phyloP scores from a whole-genome alignment of 1,140 invertebrate species.

The Drosophila nigrodunni region DNA sequence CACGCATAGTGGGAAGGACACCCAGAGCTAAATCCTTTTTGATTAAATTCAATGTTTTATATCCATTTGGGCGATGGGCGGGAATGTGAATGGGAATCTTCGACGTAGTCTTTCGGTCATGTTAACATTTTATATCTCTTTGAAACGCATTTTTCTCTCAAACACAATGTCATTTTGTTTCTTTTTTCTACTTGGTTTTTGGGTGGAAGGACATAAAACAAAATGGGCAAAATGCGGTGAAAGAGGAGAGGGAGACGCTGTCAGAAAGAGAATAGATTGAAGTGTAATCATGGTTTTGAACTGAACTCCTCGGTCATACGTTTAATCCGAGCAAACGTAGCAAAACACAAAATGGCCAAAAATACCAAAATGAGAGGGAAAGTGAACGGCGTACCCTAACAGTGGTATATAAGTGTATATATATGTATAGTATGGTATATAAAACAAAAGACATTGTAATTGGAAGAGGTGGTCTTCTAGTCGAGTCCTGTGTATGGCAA shows the following conservation, averaged over 20 bases:
- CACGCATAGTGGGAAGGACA: slow-evolving; percentile 9
- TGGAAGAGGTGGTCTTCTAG: slow-evolving; percentile 45
- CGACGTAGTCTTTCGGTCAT: slow-evolving; percentile 55
- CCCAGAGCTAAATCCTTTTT: slow-evolving; percentile 75
- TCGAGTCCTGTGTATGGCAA: slow-evolving; percentile 18
- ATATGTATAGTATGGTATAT: slow-evolving; percentile 39
- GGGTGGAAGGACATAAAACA: slow-evolving; percentile 66
- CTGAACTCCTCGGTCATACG: slow-evolving; percentile 76
- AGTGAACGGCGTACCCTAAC: slow-evolving; percentile 60
- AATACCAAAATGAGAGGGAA: slow-evolving; percentile 65
- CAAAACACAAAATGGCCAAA: slow-evolving; percentile 74
- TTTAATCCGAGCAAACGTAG: slow-evolving; percentile 79
- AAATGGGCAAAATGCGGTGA: slow-evolving; percentile 61
- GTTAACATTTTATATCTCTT: slow-evolving; percentile 82
- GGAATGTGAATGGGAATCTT: slow-evolving; percentile 14
- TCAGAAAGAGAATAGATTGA: slow-evolving; percentile 74
- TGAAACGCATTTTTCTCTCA: slow-evolving; percentile 76
- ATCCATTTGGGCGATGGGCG: slow-evolving; percentile 60
- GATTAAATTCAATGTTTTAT: slow-evolving; percentile 84
- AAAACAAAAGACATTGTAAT: slow-evolving; percentile 81
- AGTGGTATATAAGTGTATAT: slow-evolving; percentile 7
- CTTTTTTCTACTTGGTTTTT: slow-evolving; percentile 4
- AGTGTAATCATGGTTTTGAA: slow-evolving; percentile 83
- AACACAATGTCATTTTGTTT: slow-evolving; percentile 57
- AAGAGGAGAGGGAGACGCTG: slow-evolving; percentile 47